These are phyloP conservation scores for Agrochola circellaris DNA, from an alignment of 2,888 invertebrate genomes.

Conservation along the genomic window DNA sequence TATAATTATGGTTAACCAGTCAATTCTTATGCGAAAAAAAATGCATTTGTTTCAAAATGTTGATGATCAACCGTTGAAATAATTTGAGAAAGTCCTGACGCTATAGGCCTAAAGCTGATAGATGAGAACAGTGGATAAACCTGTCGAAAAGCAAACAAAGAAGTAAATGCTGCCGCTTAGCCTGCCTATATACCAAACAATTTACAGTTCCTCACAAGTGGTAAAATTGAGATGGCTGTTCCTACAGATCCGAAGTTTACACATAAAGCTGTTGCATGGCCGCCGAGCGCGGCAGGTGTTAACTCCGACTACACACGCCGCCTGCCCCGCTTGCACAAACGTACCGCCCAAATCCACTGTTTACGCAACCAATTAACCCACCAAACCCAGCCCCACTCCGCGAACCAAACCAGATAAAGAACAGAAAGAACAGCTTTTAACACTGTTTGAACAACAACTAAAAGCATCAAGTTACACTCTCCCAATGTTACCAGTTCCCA, in stretches of 20 bases:
- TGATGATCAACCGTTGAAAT: not conserved
- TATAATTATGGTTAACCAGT: not conserved
- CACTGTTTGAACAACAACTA: constrained; percentile 80
- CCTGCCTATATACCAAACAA: constrained; percentile 73
- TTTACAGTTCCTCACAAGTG: constrained; percentile 80
- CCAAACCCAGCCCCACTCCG: constrained; percentile 73
- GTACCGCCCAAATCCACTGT: constrained; percentile 88
- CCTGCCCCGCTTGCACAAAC: constrained; percentile 81
- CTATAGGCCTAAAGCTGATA: constrained; percentile 36
- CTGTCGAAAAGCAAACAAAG: constrained; percentile 41
- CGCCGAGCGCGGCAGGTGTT: constrained; percentile 84
- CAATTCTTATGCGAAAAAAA: not conserved
- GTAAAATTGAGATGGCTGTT: constrained; percentile 74
- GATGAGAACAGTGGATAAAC: constrained; percentile 32
- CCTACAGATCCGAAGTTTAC: constrained; percentile 76
- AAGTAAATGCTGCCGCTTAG: constrained; percentile 45
- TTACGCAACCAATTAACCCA: constrained; percentile 81
- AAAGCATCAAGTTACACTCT: constrained; percentile 80
- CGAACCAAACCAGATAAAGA: constrained; percentile 75
- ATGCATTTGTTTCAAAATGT: not conserved
- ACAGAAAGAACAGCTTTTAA: constrained; percentile 76
- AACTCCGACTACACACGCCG: constrained; percentile 77
- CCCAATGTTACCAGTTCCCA: constrained; percentile 74
- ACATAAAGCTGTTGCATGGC: constrained; percentile 83
- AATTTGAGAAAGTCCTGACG: not conserved